A percentile compares a stretch with the other conserved stretches of the same genome.
phyloP scores from a whole-genome alignment of 2,888 invertebrate genomes.

The Stenolophus ochropezus region DNA sequence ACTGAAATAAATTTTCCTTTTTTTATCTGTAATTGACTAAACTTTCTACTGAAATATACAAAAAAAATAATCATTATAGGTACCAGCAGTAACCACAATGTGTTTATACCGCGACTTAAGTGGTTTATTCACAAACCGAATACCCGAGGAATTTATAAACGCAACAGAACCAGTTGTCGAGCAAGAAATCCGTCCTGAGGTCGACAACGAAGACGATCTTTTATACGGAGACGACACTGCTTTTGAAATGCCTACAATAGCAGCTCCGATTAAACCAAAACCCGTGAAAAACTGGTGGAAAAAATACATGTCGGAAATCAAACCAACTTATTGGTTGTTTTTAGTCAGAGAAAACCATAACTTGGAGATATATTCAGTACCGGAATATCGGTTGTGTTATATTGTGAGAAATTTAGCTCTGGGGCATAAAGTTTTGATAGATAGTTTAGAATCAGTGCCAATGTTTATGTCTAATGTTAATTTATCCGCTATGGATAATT shows the following conservation, averaged over 20 bases:
- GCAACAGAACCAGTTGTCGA: constrained; percentile 70
- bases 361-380: constrained; percentile 93
- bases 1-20: too few relatives aligned
- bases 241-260: constrained; percentile 78
- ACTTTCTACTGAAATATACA: too few relatives aligned
- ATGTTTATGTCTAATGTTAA: constrained; percentile 69
- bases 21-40: too few relatives aligned
- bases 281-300: constrained; percentile 87
- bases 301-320: constrained; percentile 80
- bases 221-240: constrained; percentile 90
- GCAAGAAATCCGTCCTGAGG: constrained; percentile 74
- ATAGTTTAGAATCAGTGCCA: constrained; percentile 87
- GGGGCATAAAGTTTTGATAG: constrained; percentile 82
- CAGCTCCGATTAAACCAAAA: constrained; percentile 74
- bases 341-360: constrained; percentile 92
- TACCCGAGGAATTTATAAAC: constrained; percentile 74
- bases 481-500: constrained; percentile 23
- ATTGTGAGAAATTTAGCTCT: constrained; percentile 85
- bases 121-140: constrained; percentile 88
- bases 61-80: constrained; percentile 1
- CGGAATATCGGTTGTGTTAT: constrained; percentile 89
- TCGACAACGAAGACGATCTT: constrained; percentile 96
- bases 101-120: constrained; percentile 89
- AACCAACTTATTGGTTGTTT: constrained; percentile 92
- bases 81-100: constrained; percentile 70